A percentile compares a stretch with the other conserved stretches of the same genome.
Evolutionary conservation across 1,140 invertebrate genomes (phyloP).

Genomic region (Drosophila pruinosa): DNA sequence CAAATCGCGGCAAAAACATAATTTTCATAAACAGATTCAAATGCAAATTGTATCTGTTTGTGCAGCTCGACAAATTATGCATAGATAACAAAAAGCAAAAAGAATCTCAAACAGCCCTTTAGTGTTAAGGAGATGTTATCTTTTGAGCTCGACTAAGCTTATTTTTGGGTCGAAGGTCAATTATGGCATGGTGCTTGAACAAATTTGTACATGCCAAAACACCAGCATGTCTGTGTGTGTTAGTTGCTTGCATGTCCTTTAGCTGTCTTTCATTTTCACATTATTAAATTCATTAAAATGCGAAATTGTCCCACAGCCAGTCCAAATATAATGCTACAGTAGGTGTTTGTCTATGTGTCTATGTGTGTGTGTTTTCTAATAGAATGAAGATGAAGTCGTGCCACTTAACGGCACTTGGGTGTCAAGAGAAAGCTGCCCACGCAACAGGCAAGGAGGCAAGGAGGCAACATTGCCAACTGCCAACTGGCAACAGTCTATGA

Average conservation of each 20-base stretch:
- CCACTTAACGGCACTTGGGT: slow-evolving; percentile 62
- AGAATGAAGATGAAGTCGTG: slow-evolving; percentile 11
- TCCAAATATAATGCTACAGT: slow-evolving; percentile 21
- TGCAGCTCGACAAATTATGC: background rate
- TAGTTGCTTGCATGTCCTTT: slow-evolving; percentile 15
- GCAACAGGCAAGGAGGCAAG: background rate
- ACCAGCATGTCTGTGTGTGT: background rate
- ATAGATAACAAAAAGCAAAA: background rate
- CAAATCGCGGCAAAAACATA: no score
- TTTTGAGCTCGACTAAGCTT: background rate
- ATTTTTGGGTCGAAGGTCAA: background rate
- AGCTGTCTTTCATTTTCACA: slow-evolving; percentile 71
- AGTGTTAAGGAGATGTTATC: background rate
- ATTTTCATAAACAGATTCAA: background rate
- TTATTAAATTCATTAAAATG: slow-evolving; percentile 78
- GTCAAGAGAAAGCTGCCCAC: slow-evolving; percentile 6
- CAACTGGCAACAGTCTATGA: slow-evolving; percentile 14
- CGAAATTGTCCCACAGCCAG: slow-evolving; percentile 59
- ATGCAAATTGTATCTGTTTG: background rate
- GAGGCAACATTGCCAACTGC: background rate
- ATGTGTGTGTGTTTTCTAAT: slow-evolving; percentile 7
- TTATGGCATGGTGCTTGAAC: background rate
- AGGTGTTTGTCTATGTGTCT: slow-evolving; percentile 14
- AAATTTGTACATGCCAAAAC: background rate
- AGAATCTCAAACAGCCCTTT: background rate